These are phyloP conservation scores for Abrostola triplasia DNA, from an alignment of 2,888 invertebrate genomes.

Conservation along the genomic window DNA sequence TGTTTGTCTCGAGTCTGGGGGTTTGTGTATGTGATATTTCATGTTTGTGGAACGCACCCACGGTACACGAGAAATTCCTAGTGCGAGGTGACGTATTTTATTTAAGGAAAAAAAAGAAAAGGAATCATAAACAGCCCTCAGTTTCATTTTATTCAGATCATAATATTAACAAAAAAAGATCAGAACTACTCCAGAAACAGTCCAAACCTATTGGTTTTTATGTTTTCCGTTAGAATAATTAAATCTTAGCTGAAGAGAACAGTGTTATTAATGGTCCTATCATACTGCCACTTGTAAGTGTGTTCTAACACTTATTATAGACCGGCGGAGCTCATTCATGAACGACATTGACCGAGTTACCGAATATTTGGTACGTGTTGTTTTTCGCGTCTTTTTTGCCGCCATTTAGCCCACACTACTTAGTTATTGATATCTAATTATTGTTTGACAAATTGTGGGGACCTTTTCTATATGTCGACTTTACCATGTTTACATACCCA, in stretches of 20 bases:
- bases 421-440: slow-evolving; percentile 2
- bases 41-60: too few species aligned
- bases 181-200: too few species aligned
- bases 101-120: too few species aligned
- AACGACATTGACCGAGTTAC: slow-evolving; percentile 53
- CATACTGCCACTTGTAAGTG: slow-evolving; percentile 13
- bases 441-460: neutral
- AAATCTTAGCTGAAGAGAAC: neutral
- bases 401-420: slow-evolving; percentile 29
- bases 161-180: too few species aligned
- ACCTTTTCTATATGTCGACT: neutral
- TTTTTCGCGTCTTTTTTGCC: slow-evolving; percentile 29
- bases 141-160: too few species aligned
- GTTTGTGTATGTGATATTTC: too few species aligned
- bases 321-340: slow-evolving; percentile 31
- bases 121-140: too few species aligned
- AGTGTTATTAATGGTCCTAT: neutral
- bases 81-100: too few species aligned
- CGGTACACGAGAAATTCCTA: too few species aligned
- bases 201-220: too few species aligned
- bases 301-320: slow-evolving; percentile 27
- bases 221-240: neutral
- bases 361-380: slow-evolving; percentile 24
- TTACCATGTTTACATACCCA: too few species aligned
- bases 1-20: too few species aligned